Base-by-base conservation (phyloP, 2,888 invertebrate species). In the Ferrisia virgata region DNA sequence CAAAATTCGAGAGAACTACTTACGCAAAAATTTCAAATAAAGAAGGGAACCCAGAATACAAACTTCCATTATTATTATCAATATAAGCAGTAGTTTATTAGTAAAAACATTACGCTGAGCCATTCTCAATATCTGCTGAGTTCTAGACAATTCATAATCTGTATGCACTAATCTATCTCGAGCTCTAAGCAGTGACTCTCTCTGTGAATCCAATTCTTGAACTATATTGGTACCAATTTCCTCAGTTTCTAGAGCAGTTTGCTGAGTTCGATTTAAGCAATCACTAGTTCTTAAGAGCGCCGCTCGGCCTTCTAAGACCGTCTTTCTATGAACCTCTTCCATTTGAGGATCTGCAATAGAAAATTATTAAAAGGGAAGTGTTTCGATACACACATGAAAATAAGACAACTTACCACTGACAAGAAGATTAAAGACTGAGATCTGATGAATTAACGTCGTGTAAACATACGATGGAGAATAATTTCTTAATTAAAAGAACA, bases 171-270 rank as follows among this genome's bases (percentile, higher is more conserved):
- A 89, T 85, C 95, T 90, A 82, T 91, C 91, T 86, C 92, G 91
- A 2, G 92, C 91, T 85, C 94, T 89, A 4, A 93, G 87, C 3
- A 96, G 88, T 0, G 93, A 90, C 87, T 96, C 95, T 84, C 95
- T 89, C 88, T 96, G 96, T 85, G 91, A 91, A 1, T 92, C 92
- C 47, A 96, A 89, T 87, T 96, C 95, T 0, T 92, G 91, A 8
- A 96, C 90, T 1, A 95, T 94, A 88, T 93, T 93, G 0, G 92
- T 92, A 6, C 95, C 95, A 86, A 95, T 91, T 87, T 92, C 91
- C 89, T 96, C 96, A 0, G 94, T 95, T 89, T 96, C 95, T 2
- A 93, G 91, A 0, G 95, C 94, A 76, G 94, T 91, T 87, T 92
- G 92, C 86, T 93, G 93, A 0, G 94, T 93, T 84, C 94, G 90